These are phyloP conservation scores for Aurelia aurita DNA, from an alignment of 30 jellyfish, hydroid and myxozoan genomes.

Conservation along the genomic window DNA sequence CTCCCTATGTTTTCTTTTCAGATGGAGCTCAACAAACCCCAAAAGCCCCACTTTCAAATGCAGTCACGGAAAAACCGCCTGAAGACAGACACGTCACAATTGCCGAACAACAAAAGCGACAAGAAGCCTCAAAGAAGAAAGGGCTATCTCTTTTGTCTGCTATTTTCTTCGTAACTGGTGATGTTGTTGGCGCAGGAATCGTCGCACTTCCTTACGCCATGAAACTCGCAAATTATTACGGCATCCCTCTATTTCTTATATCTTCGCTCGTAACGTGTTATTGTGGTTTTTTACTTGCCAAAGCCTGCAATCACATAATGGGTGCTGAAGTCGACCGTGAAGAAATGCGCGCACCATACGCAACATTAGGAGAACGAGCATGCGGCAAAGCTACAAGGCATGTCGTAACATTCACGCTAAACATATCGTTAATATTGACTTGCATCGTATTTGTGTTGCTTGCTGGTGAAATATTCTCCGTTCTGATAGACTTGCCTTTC, in stretches of 20 bases:
- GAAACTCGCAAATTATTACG: conserved; percentile 93
- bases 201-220: conserved; percentile 96
- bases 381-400: conserved; percentile 88
- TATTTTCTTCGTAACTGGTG: conserved; percentile 91
- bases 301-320: conserved; percentile 82
- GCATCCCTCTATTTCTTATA: conserved; percentile 81
- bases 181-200: conserved; percentile 98
- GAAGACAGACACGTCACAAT: conserved; percentile 6
- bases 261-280: conserved; percentile 84
- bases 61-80: not conserved
- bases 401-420: conserved; percentile 78
- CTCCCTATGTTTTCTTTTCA: not conserved
- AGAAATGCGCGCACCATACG: conserved; percentile 95
- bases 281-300: conserved; percentile 90
- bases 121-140: conserved; percentile 23
- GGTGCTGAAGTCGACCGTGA: conserved; percentile 79
- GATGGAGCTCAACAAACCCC: conserved; percentile 67
- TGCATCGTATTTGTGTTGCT: conserved; percentile 84
- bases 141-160: conserved; percentile 90
- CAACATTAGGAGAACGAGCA: conserved; percentile 93
- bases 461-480: conserved; percentile 91
- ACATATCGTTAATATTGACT: conserved; percentile 69
- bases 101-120: conserved; percentile 25
- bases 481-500: conserved; percentile 83
- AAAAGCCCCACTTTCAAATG: conserved; percentile 22